A percentile compares a stretch with the other conserved stretches of the same genome.
These are phyloP conservation scores for Spisula solida DNA, from an alignment of 2,888 invertebrate genomes.

Conservation along the genomic window DNA sequence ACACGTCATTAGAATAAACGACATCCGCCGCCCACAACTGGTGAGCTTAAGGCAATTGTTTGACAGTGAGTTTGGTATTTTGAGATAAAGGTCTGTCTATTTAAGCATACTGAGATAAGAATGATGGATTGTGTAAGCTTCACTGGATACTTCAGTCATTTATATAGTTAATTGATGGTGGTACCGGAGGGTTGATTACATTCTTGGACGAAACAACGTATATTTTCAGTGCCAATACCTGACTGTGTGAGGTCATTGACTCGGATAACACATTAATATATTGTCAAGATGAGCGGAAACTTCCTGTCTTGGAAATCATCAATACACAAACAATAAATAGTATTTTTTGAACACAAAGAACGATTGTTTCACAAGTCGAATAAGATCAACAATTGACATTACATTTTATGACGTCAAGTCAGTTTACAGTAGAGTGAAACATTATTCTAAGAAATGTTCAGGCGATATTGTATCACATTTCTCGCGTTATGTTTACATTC, in stretches of 20 bases:
- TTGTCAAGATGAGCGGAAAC: not conserved
- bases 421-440: too few species aligned
- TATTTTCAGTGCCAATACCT: not conserved
- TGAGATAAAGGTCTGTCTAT: not conserved
- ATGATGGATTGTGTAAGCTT: not conserved
- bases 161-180: not conserved
- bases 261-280: too few species aligned
- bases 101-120: not conserved
- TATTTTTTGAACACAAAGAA: too few species aligned
- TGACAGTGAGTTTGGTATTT: slow-evolving; percentile 3
- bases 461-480: too few species aligned
- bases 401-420: too few species aligned
- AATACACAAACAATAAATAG: too few species aligned
- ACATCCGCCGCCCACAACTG: slow-evolving; percentile 3
- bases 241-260: not conserved
- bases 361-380: too few species aligned
- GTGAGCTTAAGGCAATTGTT: not conserved
- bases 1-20: not conserved
- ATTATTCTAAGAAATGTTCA: too few species aligned
- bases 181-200: not conserved
- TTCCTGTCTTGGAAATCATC: not conserved
- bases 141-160: not conserved
- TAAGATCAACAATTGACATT: too few species aligned
- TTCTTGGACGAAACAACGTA: not conserved
- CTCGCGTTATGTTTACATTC: too few species aligned